phyloP scores from a whole-genome alignment of 2,113 vertebrate genomes.

The Toxostoma redivivum region DNA sequence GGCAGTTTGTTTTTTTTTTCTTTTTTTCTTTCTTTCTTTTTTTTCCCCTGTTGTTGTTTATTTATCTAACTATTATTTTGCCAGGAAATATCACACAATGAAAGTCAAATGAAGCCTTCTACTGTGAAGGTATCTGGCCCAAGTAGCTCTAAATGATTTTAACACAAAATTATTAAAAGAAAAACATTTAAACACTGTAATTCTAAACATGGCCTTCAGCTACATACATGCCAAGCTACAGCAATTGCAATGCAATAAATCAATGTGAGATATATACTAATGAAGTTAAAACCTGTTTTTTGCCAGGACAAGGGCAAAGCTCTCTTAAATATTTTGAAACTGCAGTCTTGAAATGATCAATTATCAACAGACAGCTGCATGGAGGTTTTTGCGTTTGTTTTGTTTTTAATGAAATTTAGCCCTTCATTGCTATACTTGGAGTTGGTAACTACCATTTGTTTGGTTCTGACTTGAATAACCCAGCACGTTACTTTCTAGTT shows the following conservation, averaged over 20 bases:
- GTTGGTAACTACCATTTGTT: conserved; percentile 12
- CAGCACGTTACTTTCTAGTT: conserved; percentile 9
- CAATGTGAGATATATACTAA: conserved; percentile 24
- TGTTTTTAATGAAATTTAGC: conserved; percentile 50
- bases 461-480: background rate
- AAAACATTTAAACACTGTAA: conserved; percentile 35
- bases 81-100: conserved; percentile 5
- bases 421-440: background rate
- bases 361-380: conserved; percentile 68
- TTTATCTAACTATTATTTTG: background rate
- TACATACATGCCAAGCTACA: conserved; percentile 22
- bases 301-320: conserved; percentile 52
- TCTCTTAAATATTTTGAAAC: conserved; percentile 68
- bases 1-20: background rate
- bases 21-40: background rate
- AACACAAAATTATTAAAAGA: conserved; percentile 33
- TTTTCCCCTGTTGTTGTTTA: background rate
- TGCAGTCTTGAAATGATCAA: conserved; percentile 52
- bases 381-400: background rate
- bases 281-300: conserved; percentile 39
- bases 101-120: background rate
- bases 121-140: background rate
- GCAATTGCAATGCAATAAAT: conserved; percentile 46
- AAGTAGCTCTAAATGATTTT: background rate
- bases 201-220: conserved; percentile 45